Evolutionary conservation across 1,140 invertebrate genomes (phyloP).

Genomic region (Dysdera silvatica): DNA sequence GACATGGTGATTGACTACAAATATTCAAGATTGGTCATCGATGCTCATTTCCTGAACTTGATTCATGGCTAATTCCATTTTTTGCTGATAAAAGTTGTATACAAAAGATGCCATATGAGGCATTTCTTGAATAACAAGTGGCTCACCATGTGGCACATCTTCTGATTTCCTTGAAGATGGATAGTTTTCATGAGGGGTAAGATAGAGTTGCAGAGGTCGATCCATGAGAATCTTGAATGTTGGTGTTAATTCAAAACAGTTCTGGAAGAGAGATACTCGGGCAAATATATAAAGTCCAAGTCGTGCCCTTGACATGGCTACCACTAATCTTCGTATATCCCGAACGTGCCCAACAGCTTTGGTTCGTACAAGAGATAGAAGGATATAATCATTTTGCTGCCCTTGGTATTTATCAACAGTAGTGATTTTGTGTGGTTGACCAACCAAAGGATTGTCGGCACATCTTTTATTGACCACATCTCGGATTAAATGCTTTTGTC

Average conservation of each 20-base stretch:
- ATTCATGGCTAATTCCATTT: conserved; percentile 9
- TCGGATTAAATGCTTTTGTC: conserved; percentile 93
- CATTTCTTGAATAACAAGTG: conserved; percentile 57
- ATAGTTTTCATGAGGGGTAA: conserved; percentile 69
- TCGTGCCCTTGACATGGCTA: conserved; percentile 95
- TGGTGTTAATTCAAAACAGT: conserved; percentile 92
- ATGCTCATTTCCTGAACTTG: conserved; percentile 20
- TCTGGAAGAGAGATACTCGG: conserved; percentile 79
- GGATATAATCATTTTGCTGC: conserved; percentile 97
- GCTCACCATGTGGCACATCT: conserved; percentile 1
- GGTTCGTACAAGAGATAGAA: conserved; percentile 91
- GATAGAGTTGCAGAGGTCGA: conserved; percentile 64
- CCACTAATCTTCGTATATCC: conserved; percentile 91
- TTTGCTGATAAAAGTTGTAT: conserved; percentile 31
- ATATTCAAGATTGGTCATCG: no score
- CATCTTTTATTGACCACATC: conserved; percentile 94
- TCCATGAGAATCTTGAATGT: conserved; percentile 73
- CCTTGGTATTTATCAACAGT: conserved; percentile 99
- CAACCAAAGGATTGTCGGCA: conserved; percentile 92
- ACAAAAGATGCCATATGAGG: conserved; percentile 59
- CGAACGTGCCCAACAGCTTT: conserved; percentile 91
- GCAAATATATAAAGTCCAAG: conserved; percentile 96
- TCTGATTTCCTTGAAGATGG: conserved; percentile 48
- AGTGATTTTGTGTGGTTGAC: conserved; percentile 75
- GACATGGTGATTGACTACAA: no score